Percentiles rank a stretch among this genome's conserved stretches.
Conservation (phyloP, 2,888 invertebrate genomes). For the Leistus spinibarbis region DNA sequence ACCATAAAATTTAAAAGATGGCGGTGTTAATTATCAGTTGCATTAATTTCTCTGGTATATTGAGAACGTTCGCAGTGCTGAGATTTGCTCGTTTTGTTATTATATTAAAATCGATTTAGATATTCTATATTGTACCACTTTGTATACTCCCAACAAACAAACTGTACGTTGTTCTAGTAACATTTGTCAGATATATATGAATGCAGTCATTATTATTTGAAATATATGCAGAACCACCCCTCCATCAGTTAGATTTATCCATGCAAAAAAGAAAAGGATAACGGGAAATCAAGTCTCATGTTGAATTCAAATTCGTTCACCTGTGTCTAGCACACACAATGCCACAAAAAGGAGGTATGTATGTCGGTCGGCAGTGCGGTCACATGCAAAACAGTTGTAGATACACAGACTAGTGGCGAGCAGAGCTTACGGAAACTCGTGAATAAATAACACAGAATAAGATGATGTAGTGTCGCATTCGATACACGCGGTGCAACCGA, state of each 20-base stretch:
- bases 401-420: neutral
- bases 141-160: too few relatives aligned
- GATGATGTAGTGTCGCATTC: slow-evolving; percentile 36
- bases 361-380: neutral
- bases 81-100: too few relatives aligned
- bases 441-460: slow-evolving; percentile 35
- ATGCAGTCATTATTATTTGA: neutral
- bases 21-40: too few relatives aligned
- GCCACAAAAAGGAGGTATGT: slow-evolving; percentile 16
- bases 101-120: too few relatives aligned
- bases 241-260: neutral
- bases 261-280: neutral
- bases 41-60: too few relatives aligned
- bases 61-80: too few relatives aligned
- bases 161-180: too few relatives aligned
- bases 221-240: neutral
- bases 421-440: slow-evolving; percentile 21
- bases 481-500: slow-evolving; percentile 30
- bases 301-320: slow-evolving; percentile 24
- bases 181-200: too few relatives aligned
- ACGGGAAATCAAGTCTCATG: slow-evolving; percentile 6
- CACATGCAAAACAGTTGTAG: slow-evolving; percentile 28
- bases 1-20: too few relatives aligned
- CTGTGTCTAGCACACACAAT: slow-evolving; percentile 15
- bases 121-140: too few relatives aligned